These are phyloP conservation scores for Microplitis manilae DNA, from an alignment of 2,888 invertebrate species.

Conservation along the genomic window DNA sequence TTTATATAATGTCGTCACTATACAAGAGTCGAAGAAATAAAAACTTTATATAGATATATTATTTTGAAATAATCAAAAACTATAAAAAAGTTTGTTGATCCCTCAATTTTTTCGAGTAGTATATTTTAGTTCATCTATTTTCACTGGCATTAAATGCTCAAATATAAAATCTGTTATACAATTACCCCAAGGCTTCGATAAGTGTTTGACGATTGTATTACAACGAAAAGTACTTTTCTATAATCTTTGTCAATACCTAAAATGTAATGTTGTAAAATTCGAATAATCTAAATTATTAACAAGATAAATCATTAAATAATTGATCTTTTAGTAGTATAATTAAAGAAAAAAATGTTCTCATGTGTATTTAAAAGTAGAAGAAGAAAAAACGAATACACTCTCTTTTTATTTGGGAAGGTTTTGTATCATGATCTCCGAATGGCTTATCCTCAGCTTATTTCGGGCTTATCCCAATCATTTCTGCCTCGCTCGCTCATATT, in stretches of 20 bases:
- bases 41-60: too few relatives aligned
- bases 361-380: neutral
- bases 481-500: slow-evolving; percentile 58
- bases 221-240: slow-evolving; percentile 61
- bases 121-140: too few relatives aligned
- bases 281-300: neutral
- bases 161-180: slow-evolving; percentile 65
- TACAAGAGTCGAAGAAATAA: neutral
- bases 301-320: neutral
- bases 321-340: neutral
- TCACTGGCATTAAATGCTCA: slow-evolving; percentile 58
- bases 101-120: too few relatives aligned
- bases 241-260: neutral
- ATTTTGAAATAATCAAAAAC: too few relatives aligned
- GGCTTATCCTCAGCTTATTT: slow-evolving; percentile 70
- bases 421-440: slow-evolving; percentile 42
- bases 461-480: slow-evolving; percentile 71
- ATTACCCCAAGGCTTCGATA: slow-evolving; percentile 46
- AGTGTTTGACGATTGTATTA: slow-evolving; percentile 69
- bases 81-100: too few relatives aligned
- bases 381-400: slow-evolving; percentile 32
- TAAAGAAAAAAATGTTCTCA: neutral
- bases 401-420: slow-evolving; percentile 12
- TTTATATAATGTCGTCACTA: slow-evolving; percentile 6
- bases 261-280: neutral